These are phyloP conservation scores for Cryptotermes secundus DNA, from an alignment of 1,140 invertebrate genomes.

Conservation along the genomic window DNA sequence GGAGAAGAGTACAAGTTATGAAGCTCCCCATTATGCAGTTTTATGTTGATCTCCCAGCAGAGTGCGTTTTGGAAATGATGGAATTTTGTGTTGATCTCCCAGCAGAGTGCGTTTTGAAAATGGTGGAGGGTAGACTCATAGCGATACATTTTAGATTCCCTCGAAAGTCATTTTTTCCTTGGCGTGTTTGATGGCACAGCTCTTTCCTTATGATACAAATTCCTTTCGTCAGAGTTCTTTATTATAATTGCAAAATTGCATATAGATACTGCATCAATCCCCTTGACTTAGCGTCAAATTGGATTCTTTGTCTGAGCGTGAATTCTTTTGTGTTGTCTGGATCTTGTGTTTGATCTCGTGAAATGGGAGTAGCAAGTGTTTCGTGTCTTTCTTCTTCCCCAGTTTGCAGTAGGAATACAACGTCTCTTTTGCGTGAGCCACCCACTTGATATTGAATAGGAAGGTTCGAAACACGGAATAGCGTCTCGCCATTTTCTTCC, in stretches of 20 bases:
- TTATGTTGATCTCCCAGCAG: no score
- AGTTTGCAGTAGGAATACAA: background rate
- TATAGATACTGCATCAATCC: background rate
- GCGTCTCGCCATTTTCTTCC: background rate
- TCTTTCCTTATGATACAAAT: background rate
- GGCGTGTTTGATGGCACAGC: background rate
- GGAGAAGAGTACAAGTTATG: no score
- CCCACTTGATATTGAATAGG: background rate
- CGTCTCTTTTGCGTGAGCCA: background rate
- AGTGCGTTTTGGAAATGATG: no score
- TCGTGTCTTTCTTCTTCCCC: background rate
- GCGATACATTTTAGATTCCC: no score
- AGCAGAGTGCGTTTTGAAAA: no score
- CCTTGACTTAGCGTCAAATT: background rate
- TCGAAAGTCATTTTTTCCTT: no score
- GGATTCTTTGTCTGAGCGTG: conserved; percentile 4
- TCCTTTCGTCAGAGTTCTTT: background rate
- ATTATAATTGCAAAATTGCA: background rate
- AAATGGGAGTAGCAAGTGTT: background rate
- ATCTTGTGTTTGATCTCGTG: background rate
- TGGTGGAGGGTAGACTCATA: no score
- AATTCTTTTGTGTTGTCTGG: background rate
- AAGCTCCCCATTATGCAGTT: no score
- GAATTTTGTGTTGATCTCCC: no score
- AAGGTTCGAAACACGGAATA: background rate